These are phyloP conservation scores for Megaceryle alcyon DNA, from an alignment of 2,797 vertebrate species.

Conservation along the genomic window DNA sequence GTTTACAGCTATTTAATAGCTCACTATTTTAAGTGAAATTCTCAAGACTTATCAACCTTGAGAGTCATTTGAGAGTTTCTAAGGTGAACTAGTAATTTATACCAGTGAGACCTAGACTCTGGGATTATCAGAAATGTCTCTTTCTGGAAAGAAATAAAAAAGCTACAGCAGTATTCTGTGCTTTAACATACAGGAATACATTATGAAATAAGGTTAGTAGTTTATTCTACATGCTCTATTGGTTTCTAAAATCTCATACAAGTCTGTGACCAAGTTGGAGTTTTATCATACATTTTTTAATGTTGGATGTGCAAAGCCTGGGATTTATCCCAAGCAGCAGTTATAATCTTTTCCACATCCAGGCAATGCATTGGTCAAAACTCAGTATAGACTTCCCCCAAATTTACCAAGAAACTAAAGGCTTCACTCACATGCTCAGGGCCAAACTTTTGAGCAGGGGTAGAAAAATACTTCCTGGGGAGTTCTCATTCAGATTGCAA, in stretches of 20 bases:
- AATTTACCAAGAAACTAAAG: neutral
- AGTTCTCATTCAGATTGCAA: neutral
- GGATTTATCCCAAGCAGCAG: neutral
- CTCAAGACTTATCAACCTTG: neutral
- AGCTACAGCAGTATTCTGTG: neutral
- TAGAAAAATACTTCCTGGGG: neutral
- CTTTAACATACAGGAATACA: neutral
- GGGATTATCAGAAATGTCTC: neutral
- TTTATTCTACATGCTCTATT: neutral
- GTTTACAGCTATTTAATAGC: neutral
- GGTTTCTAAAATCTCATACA: conserved; percentile 49
- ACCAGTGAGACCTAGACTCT: neutral
- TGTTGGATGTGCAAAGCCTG: neutral
- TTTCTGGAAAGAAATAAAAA: conserved; percentile 4
- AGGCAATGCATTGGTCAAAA: neutral
- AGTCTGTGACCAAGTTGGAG: neutral
- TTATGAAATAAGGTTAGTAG: neutral
- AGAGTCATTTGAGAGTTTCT: neutral
- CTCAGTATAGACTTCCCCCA: neutral
- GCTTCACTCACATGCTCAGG: neutral
- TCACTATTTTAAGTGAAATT: neutral
- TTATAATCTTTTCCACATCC: neutral
- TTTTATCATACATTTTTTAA: neutral
- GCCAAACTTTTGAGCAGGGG: neutral
- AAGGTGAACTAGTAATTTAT: neutral